phyloP scores from a whole-genome alignment of 1,140 invertebrate genomes.

The Oryzaephilus surinamensis region DNA sequence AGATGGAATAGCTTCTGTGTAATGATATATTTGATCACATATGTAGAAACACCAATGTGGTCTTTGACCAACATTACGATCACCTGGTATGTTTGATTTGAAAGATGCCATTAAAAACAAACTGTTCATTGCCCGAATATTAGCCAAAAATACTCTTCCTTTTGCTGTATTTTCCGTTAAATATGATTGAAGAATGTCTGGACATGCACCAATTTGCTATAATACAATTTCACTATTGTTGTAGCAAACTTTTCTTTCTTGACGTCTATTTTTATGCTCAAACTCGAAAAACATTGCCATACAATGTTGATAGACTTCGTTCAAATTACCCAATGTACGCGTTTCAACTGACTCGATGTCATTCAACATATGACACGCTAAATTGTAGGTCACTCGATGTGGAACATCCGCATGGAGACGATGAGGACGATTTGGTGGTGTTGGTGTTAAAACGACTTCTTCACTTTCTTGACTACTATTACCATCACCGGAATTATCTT shows the following conservation, averaged over 20 bases:
- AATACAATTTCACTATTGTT: not conserved
- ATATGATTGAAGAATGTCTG: not conserved
- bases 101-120: not conserved
- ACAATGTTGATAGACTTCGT: not conserved
- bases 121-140: not conserved
- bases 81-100: not conserved
- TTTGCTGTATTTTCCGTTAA: not conserved
- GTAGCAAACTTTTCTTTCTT: not conserved
- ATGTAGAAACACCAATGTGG: conserved; percentile 1
- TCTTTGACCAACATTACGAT: not conserved
- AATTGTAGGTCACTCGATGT: not conserved
- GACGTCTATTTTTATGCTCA: not conserved
- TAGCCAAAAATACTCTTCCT: not conserved
- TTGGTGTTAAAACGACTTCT: not conserved
- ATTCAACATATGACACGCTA: not conserved
- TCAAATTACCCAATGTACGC: not conserved
- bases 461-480: too few species aligned
- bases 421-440: not conserved
- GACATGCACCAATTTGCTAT: not conserved
- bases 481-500: too few species aligned
- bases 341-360: not conserved
- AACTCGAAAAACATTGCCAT: not conserved
- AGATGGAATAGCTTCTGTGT: not conserved
- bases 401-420: not conserved
- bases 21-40: not conserved